Conservation (phyloP, 1,140 invertebrate genomes). For the Eumaeus atala region DNA sequence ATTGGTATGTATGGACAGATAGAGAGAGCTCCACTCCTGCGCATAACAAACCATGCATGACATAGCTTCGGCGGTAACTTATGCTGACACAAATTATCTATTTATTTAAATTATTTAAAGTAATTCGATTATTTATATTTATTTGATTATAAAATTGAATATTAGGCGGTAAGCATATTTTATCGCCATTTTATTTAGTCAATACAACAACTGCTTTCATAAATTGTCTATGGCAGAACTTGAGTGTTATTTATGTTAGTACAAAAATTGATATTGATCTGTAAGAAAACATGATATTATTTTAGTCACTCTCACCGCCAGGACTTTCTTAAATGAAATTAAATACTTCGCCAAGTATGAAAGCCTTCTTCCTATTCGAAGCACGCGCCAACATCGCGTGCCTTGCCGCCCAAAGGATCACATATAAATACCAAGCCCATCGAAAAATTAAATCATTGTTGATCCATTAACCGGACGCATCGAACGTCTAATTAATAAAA, state of each 20-base stretch:
- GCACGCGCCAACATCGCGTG: slow-evolving; percentile 49
- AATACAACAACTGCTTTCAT: background rate
- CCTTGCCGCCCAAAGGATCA: slow-evolving; percentile 67
- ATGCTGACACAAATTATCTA: background rate
- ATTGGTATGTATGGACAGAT: slow-evolving; percentile 39
- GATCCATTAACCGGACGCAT: slow-evolving; percentile 64
- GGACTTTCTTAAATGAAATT: slow-evolving; percentile 72
- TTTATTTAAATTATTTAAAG: slow-evolving; percentile 4
- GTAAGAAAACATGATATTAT: slow-evolving; percentile 33
- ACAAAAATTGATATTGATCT: background rate
- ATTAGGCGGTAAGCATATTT: background rate
- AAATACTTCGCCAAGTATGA: slow-evolving; percentile 67
- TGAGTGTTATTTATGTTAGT: background rate
- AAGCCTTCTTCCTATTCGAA: slow-evolving; percentile 47
- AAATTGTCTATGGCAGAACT: background rate
- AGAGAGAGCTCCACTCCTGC: slow-evolving; percentile 35
- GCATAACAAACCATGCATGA: slow-evolving; percentile 31
- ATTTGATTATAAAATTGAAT: background rate
- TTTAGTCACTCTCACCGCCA: slow-evolving; percentile 58
- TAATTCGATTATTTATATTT: background rate
- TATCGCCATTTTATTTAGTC: background rate
- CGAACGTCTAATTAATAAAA: slow-evolving; percentile 63
- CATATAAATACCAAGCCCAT: slow-evolving; percentile 75
- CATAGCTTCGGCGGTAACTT: slow-evolving; percentile 2
- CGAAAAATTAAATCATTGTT: slow-evolving; percentile 74